Conservation (phyloP, 2,113 vertebrate species). For the Onychorhynchus coronatus region DNA sequence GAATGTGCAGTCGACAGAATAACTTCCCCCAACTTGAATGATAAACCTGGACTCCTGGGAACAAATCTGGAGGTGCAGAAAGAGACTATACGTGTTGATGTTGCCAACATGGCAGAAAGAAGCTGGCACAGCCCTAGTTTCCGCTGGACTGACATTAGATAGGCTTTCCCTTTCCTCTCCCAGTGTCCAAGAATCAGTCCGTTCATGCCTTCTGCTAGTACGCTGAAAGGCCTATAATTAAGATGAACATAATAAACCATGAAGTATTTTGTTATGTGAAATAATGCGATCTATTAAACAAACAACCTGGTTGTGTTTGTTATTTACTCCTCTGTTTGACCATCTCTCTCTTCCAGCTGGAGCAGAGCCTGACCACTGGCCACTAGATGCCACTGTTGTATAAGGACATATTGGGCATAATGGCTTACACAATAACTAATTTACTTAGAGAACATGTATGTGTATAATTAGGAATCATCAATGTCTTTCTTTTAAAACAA, state of each 20-base stretch:
- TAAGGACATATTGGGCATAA: constrained; percentile 27
- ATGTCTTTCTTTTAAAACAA: constrained; percentile 74
- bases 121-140: neutral
- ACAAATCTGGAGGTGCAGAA: neutral
- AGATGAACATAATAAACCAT: neutral
- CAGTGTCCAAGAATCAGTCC: neutral
- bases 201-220: neutral
- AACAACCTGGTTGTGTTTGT: neutral
- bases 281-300: neutral
- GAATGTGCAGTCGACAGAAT: rapidly evolving
- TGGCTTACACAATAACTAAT: constrained; percentile 67
- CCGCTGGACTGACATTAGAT: neutral
- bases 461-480: constrained; percentile 75
- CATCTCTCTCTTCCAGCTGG: neutral
- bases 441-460: constrained; percentile 72
- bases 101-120: neutral
- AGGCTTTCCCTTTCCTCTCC: neutral
- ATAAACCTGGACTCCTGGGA: neutral
- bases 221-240: neutral
- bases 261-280: neutral
- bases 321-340: neutral
- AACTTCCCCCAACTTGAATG: neutral
- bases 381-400: constrained; percentile 82
- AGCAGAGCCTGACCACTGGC: constrained; percentile 11
- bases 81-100: neutral